These are phyloP conservation scores for Dorcus hopei DNA, from an alignment of 2,888 invertebrate species.

Conservation along the genomic window DNA sequence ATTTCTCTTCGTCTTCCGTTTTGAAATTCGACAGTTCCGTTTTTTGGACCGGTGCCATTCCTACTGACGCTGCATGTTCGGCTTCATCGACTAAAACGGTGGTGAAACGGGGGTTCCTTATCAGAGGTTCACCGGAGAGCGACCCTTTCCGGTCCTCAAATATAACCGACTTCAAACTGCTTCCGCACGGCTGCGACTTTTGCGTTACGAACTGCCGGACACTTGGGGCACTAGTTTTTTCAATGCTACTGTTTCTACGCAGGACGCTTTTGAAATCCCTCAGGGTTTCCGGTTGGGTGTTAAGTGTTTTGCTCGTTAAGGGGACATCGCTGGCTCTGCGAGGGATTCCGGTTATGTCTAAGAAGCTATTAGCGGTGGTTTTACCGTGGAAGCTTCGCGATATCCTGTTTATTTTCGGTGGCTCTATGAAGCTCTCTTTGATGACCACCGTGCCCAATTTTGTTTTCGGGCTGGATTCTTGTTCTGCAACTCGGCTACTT, in stretches of 20 bases:
- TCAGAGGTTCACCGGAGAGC: slow-evolving; percentile 22
- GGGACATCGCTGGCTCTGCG: slow-evolving; percentile 42
- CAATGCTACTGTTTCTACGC: slow-evolving; percentile 20
- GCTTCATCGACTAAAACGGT: slow-evolving; percentile 46
- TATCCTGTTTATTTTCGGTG: slow-evolving; percentile 49
- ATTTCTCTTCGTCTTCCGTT: too few species aligned
- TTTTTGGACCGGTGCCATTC: slow-evolving; percentile 3
- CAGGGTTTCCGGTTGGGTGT: slow-evolving; percentile 17
- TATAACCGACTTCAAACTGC: slow-evolving; percentile 12
- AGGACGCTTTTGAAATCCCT: slow-evolving; percentile 13
- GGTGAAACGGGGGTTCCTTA: slow-evolving; percentile 42
- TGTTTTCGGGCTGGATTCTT: background rate
- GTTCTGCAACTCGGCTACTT: slow-evolving; percentile 9
- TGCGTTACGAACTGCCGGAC: slow-evolving; percentile 35
- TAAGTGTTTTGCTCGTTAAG: slow-evolving; percentile 24
- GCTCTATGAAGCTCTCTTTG: slow-evolving; percentile 54
- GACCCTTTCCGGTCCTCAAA: slow-evolving; percentile 33
- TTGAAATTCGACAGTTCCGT: background rate
- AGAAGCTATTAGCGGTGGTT: slow-evolving; percentile 30
- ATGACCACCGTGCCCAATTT: slow-evolving; percentile 47
- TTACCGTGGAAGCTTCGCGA: slow-evolving; percentile 49
- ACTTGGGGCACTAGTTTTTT: slow-evolving; percentile 17
- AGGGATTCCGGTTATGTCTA: slow-evolving; percentile 31
- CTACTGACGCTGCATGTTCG: slow-evolving; percentile 39
- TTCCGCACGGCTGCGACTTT: slow-evolving; percentile 38